Evolutionary conservation across 2,797 vertebrate genomes (phyloP).

Genomic region (Sylvilagus floridanus): DNA sequence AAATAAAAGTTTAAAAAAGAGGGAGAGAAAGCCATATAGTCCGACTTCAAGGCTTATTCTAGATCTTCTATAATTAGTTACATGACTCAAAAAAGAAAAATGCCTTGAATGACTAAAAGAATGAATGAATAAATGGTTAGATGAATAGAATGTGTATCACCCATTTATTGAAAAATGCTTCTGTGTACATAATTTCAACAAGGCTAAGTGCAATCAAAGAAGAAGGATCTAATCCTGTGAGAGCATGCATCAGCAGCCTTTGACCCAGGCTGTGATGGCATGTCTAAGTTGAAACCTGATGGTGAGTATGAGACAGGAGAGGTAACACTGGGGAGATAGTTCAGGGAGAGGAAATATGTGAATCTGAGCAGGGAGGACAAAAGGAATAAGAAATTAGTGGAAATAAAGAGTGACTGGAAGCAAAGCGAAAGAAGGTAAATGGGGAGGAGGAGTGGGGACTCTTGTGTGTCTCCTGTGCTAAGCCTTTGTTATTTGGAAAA

Average conservation of each 20-base stretch:
- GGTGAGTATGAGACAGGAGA: background rate
- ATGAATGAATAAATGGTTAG: background rate
- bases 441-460: background rate
- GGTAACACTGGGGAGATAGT: background rate
- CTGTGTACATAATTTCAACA: background rate
- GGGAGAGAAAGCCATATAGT: background rate
- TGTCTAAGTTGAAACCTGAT: background rate
- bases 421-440: constrained; percentile 4
- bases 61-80: constrained; percentile 15
- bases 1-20: too few species aligned
- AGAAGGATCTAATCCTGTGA: background rate
- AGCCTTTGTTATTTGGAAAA: constrained; percentile 55
- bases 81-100: background rate
- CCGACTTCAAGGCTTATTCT: background rate
- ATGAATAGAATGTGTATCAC: background rate
- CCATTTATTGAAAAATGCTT: background rate
- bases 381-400: background rate
- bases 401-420: background rate
- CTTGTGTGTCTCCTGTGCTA: constrained; percentile 1
- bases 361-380: background rate
- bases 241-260: background rate
- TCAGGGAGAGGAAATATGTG: background rate
- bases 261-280: background rate
- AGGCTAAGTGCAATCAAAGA: background rate
- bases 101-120: background rate